Percentiles rank a stretch among this genome's conserved stretches.
Evolutionary conservation across 2,797 vertebrate species (phyloP).

Genomic region (Phoeniculus purpureus): DNA sequence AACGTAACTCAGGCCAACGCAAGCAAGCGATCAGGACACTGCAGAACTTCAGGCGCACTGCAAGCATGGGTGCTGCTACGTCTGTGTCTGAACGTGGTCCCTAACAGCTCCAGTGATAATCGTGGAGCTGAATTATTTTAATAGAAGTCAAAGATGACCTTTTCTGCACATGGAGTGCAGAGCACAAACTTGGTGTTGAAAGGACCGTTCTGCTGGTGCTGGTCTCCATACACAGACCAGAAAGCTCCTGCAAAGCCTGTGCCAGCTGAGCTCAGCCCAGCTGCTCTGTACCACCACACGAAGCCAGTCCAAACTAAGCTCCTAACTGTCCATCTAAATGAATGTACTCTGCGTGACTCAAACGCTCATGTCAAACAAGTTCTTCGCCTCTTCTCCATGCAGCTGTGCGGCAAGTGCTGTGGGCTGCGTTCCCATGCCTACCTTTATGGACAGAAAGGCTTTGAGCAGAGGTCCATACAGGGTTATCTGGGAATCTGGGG

Average conservation of each 20-base stretch:
- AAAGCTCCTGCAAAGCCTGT: not conserved
- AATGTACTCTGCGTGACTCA: fast-evolving
- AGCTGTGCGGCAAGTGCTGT: fast-evolving
- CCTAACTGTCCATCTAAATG: not conserved
- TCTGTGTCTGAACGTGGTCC: not conserved
- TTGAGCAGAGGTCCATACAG: slow-evolving; percentile 93
- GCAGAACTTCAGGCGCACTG: not conserved
- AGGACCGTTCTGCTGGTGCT: not conserved
- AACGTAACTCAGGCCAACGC: not conserved
- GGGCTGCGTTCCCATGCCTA: slow-evolving; percentile 35
- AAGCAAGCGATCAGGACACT: not conserved
- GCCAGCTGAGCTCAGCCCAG: not conserved
- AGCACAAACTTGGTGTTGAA: not conserved
- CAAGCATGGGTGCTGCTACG: not conserved
- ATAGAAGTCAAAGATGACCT: not conserved
- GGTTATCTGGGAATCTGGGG: slow-evolving; percentile 92
- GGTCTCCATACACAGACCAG: fast-evolving
- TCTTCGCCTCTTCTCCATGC: not conserved
- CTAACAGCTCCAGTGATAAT: not conserved
- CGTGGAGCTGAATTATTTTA: not conserved
- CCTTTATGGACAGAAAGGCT: slow-evolving; percentile 94
- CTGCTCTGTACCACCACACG: fast-evolving
- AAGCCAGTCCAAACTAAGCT: not conserved
- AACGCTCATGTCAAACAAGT: fast-evolving
- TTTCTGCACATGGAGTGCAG: not conserved